A percentile compares a stretch with the other conserved stretches of the same genome.
These are phyloP conservation scores for Vicugna pacos DNA, from an alignment of 2,113 vertebrate genomes.

Conservation along the genomic window DNA sequence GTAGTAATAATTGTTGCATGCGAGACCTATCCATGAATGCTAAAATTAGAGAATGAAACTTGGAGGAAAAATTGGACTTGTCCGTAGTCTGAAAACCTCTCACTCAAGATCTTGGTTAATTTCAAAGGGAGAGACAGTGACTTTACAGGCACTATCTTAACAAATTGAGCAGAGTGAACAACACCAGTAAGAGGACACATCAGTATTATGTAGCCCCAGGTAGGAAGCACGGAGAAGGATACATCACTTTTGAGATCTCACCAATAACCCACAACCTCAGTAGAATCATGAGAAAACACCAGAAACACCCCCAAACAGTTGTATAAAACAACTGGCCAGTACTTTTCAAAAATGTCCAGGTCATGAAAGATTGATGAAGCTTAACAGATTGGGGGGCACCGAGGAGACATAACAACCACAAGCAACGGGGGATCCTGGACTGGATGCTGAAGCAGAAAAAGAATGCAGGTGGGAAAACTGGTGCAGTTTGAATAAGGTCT, in stretches of 20 bases:
- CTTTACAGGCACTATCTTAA: neutral
- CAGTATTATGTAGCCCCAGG: neutral
- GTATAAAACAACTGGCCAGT: neutral
- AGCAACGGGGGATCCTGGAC: neutral
- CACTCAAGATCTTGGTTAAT: neutral
- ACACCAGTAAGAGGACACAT: no score
- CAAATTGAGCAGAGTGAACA: neutral
- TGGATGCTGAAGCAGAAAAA: neutral
- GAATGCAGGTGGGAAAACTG: neutral
- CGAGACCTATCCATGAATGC: neutral
- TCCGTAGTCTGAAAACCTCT: neutral
- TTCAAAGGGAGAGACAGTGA: neutral
- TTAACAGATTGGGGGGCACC: neutral
- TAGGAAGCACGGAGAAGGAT: neutral
- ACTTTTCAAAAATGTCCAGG: neutral
- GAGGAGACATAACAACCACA: neutral
- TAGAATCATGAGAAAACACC: neutral
- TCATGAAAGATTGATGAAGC: neutral
- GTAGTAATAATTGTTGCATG: neutral
- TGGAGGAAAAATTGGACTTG: neutral
- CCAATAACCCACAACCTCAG: neutral
- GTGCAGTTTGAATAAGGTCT: neutral
- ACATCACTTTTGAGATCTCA: neutral
- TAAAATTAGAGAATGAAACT: slow-evolving; percentile 28
- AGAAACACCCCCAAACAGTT: neutral